Base-by-base conservation (phyloP, 2,797 vertebrate species). In the Rhinatrema bivittatum region DNA sequence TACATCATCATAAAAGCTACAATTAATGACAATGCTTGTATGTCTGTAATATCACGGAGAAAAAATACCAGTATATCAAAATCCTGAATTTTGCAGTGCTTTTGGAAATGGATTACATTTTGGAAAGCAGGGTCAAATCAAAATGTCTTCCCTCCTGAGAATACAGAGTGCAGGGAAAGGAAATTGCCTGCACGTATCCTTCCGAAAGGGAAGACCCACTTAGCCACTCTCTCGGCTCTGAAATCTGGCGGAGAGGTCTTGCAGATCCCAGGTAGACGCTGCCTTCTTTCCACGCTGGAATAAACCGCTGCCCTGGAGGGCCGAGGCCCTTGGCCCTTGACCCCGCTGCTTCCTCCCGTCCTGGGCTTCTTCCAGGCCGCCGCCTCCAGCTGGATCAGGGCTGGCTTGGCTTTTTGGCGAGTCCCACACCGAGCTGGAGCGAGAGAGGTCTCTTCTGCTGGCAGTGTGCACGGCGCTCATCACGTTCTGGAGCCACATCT, bases 401-500 rank as follows among this genome's bases (percentile, higher is more conserved):
- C 51, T 31, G 7, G 60, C 49, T 7, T 16, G 29, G 41, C 34
- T 42, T 20, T 39, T 25, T 8, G 18, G 53, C 0, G 1, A 40
- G 17, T 42, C 46, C 58, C 59, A 34, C 5, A 33, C 0, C 42
- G 60, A 26, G 3, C 33, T 11, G n/a, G 51, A 30, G 10, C 41
- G 37, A 0, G 50, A 34, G 18, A 48, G 29, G 0, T 78, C 72
- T 36, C 81, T 75, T 3, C 65, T 54, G 50, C 78, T 74, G 10
- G 87, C 83, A 0, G 81, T 88, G 74, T 91, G 86, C 25, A 87
- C 79, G 0, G 76, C 76, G 7, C 79, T 75, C 4, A 85, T 76
- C 38, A 75, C 77, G 1, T 78, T 80, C 4, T 79, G 85, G 16
- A 90, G 74, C 88, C 87, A 88, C 59, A 79, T 76, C 28, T 87